Conservation (phyloP, 2,113 vertebrate species). For the Platichthys stellatus region DNA sequence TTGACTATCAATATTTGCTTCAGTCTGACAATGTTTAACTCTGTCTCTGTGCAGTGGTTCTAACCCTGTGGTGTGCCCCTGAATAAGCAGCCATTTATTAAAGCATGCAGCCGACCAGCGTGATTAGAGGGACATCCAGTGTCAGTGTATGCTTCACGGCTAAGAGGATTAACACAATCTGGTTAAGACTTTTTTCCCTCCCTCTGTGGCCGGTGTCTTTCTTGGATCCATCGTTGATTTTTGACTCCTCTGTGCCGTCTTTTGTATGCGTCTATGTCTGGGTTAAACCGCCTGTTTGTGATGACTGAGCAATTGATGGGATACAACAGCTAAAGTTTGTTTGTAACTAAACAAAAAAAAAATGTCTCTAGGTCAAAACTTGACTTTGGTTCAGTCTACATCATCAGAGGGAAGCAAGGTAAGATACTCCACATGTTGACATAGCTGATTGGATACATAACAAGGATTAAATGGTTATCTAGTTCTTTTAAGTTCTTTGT, state of each 20-base stretch:
- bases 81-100: slow-evolving; percentile 66
- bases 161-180: slow-evolving; percentile 82
- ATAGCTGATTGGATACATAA: neutral
- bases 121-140: slow-evolving; percentile 55
- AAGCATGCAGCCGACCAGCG: slow-evolving; percentile 40
- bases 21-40: slow-evolving; percentile 68
- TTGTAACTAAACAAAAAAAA: slow-evolving; percentile 37
- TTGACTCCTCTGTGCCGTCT: slow-evolving; percentile 38
- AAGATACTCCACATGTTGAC: slow-evolving; percentile 22
- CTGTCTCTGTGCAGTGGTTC: neutral
- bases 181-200: slow-evolving; percentile 72
- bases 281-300: neutral
- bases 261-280: neutral
- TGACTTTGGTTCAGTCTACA: slow-evolving; percentile 2
- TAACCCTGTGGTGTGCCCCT: slow-evolving; percentile 14
- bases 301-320: neutral
- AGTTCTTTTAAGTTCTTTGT: neutral
- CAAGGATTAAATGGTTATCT: neutral
- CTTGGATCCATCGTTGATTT: slow-evolving; percentile 53
- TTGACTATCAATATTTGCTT: slow-evolving; percentile 57
- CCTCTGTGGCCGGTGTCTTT: slow-evolving; percentile 27
- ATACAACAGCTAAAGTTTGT: slow-evolving; percentile 17
- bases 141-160: slow-evolving; percentile 52
- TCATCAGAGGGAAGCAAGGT: slow-evolving; percentile 68
- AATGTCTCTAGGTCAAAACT: slow-evolving; percentile 68